Evolutionary conservation across 2,797 vertebrate species (phyloP).

Genomic region (Denticeps clupeoides): DNA sequence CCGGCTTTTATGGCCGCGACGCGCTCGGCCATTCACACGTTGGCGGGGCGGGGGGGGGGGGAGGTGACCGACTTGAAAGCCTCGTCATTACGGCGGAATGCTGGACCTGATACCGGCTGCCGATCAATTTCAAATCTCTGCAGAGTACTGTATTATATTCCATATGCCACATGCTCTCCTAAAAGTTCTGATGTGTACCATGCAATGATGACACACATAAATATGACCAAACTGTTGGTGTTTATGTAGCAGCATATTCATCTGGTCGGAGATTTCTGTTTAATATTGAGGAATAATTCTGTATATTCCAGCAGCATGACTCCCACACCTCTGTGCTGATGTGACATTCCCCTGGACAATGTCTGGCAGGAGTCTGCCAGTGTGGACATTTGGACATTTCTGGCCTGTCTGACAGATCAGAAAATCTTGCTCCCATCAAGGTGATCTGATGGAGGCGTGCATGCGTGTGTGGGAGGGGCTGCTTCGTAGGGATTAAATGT

Average conservation of each 20-base stretch:
- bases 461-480: background rate
- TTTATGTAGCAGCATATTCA: no score
- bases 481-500: constrained; percentile 51
- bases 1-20: constrained; percentile 52
- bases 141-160: no score
- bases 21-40: constrained; percentile 59
- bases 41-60: constrained; percentile 51
- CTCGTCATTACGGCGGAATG: constrained; percentile 57
- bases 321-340: constrained; percentile 39
- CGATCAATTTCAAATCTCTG: no score
- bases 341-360: constrained; percentile 56
- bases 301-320: background rate
- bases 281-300: no score
- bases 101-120: no score
- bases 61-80: constrained; percentile 56
- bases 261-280: no score
- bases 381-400: constrained; percentile 27
- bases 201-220: no score
- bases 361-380: constrained; percentile 54
- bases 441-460: background rate
- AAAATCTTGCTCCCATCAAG: background rate
- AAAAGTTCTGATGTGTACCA: no score
- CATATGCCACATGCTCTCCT: no score
- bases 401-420: constrained; percentile 15
- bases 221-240: no score